Base-by-base conservation (phyloP, 1,140 invertebrate species). In the Hyposmocoma kahamanoa region DNA sequence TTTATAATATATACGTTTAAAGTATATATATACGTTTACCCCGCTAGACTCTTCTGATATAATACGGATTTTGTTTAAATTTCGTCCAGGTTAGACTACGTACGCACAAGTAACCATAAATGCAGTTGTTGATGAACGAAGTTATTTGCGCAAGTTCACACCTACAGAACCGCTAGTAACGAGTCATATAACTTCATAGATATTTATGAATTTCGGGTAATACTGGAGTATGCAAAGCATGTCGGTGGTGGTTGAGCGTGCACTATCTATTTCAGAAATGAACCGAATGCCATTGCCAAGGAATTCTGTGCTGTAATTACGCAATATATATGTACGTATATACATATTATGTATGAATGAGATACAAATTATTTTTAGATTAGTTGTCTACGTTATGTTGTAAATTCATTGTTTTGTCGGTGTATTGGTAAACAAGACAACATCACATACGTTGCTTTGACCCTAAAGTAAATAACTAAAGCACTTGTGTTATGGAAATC, bases 261-360 rank as follows among this genome's bases (percentile, higher is more conserved):
- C 53, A 55, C 50, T 50, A 59, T 59, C 57, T 67, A 67, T 67
- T 64, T 64, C 47, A 22, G 57, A 52, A 47, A 43, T 49, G 53
- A 55, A 54, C 46, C 45, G 53, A 59, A 63, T 70, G 60, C 56
- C 63, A 70, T 53, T 70, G 67, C 67, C 67, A 70, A 69, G 64
- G 67, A 70, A 70, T 70, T 50, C 42, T 46, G 47, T 42, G 50
- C 41, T 22, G 32, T 53, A 48, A 53, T 63, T 70, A 61, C 56
- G 63, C 47, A 60, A 66, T 41, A 21, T 34, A 15, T 50, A 53
- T 42, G 26, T 32, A 43, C 34, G 15, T 6, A 36, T 15, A 15
- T 36, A 54, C 28, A 20, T 50, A 50, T 43, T 57, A 58, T 53
- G 36, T 52, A 61, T 60, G 53, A 55, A 36, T 36, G 51, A 41